Evolutionary conservation across 1,140 invertebrate species (phyloP).

Genomic region (Oryctes rhinoceros): DNA sequence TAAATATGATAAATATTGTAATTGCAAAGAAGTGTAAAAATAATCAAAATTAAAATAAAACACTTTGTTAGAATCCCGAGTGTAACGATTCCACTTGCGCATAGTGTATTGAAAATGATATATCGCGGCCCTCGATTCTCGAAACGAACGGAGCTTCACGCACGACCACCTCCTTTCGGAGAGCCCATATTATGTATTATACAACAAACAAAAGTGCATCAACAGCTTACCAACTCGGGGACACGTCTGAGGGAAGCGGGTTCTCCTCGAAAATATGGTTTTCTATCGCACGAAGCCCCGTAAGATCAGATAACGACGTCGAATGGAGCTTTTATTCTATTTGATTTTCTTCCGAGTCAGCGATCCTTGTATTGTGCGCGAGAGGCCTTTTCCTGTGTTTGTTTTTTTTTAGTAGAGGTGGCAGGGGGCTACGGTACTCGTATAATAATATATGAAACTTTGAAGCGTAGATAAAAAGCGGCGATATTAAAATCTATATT

Average conservation of each 20-base stretch:
- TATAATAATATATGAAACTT: conserved; percentile 3
- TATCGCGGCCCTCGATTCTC: too few species aligned
- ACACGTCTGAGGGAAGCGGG: background rate
- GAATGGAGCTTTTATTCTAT: conserved; percentile 18
- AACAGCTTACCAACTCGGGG: background rate
- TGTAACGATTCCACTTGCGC: too few species aligned
- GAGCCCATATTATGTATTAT: background rate
- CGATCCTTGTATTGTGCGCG: background rate
- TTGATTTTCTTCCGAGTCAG: conserved; percentile 8
- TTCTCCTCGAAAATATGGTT: background rate
- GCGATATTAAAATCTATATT: background rate
- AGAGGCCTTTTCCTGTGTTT: background rate
- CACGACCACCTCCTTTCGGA: background rate
- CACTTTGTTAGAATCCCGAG: too few species aligned
- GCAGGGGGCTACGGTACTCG: background rate
- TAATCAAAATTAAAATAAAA: too few species aligned
- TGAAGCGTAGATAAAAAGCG: conserved; percentile 7
- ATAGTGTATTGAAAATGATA: too few species aligned
- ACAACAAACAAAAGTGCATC: conserved; percentile 1
- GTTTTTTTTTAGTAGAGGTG: background rate
- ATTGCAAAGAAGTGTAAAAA: too few species aligned
- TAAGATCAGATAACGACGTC: background rate
- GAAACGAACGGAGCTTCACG: background rate
- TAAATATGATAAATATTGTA: too few species aligned
- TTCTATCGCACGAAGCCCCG: background rate